Percentiles rank a stretch among this genome's conserved stretches.
Conservation (phyloP, 2,888 invertebrate genomes). For the Scotopteryx bipunctaria region DNA sequence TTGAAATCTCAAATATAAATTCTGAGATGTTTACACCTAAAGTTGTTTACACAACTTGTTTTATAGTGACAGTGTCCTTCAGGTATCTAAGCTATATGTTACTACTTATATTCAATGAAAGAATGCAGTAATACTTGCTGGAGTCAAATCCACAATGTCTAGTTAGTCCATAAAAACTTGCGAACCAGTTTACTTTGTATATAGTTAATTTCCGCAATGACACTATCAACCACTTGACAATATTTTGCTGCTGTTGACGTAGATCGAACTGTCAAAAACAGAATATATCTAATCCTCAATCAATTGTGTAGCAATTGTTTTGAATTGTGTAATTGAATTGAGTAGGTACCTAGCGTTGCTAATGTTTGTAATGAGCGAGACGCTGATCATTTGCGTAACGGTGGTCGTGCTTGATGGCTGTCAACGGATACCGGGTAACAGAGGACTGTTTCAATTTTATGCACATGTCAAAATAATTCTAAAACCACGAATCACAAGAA, state of each 20-base stretch:
- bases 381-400: slow-evolving; percentile 53
- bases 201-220: slow-evolving; percentile 10
- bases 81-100: no score
- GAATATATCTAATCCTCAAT: no score
- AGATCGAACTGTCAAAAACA: no score
- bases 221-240: slow-evolving; percentile 1
- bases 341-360: slow-evolving; percentile 28
- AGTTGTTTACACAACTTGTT: not conserved
- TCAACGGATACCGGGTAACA: slow-evolving; percentile 2
- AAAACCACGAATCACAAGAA: no score
- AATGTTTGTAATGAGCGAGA: slow-evolving; percentile 41
- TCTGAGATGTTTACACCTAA: not conserved
- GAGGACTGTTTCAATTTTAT: not conserved
- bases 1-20: not conserved
- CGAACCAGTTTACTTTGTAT: slow-evolving; percentile 7
- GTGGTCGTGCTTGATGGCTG: slow-evolving; percentile 16
- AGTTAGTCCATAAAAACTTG: slow-evolving; percentile 8
- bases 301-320: no score
- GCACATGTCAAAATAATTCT: no score
- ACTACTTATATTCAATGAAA: slow-evolving; percentile 4
- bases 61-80: slow-evolving; percentile 2
- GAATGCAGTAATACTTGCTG: slow-evolving; percentile 15
- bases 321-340: slow-evolving; percentile 35
- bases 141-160: not conserved
- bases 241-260: not conserved